Base-by-base conservation (phyloP, 2,888 invertebrate genomes). In the Drosophila differens region DNA sequence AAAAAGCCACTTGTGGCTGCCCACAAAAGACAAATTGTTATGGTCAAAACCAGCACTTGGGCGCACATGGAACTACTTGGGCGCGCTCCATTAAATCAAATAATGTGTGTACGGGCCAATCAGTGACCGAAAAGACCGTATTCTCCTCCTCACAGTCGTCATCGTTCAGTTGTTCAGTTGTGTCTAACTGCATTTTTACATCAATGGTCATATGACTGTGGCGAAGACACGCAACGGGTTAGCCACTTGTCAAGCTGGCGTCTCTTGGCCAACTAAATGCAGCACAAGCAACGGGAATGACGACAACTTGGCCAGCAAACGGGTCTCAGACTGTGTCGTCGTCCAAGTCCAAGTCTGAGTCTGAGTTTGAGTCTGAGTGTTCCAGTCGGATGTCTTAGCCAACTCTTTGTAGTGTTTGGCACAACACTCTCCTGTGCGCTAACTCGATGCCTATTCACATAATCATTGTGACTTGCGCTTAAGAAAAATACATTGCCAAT, bases 171-270 rank as follows among this genome's bases (percentile, higher is more conserved):
- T 80, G 71, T 75, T 49, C 62, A 66, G 62, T 60, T 80, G 71
- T 62, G 73, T 57, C 83, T 85, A 85, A 85, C 85, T 85, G 90
- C 83, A 89, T 81, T 85, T 89, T 85, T 85, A 88, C 90, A 90
- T 89, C 88, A 90, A 81, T 83, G 90, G 85, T 67, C 76, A 89
- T 80, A 81, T 77, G 78, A 39, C 57, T 44, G 51, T 33, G 70
- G 47, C 60, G 64, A 76, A 76, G 73, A 58, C 63, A 74, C 67
- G 82, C 79, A 79, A 79, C 79, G 68, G 68, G 79, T 82, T 82
- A 67, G 71, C 70, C 71, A 76, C 78, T 89, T 85, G 85, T 80
- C 90, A 84, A 77, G 72, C 69, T 72, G 63, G 62, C 63, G 58
- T 41, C 55, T 44, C 54, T 49, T 51, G 32, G 41, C 52, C 55